Evolutionary conservation across 2,888 invertebrate species (phyloP).

Genomic region (Penaeus monodon): DNA sequence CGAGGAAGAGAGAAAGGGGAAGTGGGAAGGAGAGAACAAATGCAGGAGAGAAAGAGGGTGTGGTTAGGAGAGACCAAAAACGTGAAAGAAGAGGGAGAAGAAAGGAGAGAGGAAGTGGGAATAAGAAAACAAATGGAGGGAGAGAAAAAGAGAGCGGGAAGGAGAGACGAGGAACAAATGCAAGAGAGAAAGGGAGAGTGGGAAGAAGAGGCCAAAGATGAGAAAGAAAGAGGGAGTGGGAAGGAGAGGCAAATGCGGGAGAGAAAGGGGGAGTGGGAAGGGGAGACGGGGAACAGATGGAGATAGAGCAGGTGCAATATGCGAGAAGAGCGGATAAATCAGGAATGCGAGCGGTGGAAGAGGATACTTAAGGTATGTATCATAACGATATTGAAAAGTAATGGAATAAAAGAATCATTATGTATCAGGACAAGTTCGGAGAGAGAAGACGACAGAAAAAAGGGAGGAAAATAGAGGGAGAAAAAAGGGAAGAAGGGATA

Average conservation of each 20-base stretch:
- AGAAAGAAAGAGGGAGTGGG: not conserved
- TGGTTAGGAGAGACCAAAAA: not conserved
- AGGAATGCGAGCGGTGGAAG: too few species aligned
- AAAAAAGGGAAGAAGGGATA: too few species aligned
- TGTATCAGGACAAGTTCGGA: too few species aligned
- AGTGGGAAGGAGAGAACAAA: too few species aligned
- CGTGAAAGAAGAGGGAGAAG: not conserved
- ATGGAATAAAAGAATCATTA: too few species aligned
- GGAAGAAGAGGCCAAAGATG: not conserved
- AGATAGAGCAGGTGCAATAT: too few species aligned
- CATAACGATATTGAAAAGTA: too few species aligned
- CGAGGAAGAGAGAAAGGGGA: not conserved
- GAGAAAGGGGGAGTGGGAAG: not conserved
- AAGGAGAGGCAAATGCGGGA: not conserved
- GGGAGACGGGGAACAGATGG: not conserved
- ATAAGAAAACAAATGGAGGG: not conserved
- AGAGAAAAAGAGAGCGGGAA: not conserved
- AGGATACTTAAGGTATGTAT: too few species aligned
- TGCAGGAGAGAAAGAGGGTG: not conserved
- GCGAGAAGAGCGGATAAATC: too few species aligned
- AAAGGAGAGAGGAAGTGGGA: not conserved
- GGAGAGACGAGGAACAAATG: not conserved
- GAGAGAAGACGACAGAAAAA: too few species aligned
- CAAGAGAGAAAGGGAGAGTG: not conserved
- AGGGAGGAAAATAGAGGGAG: too few species aligned